A percentile compares a stretch with the other conserved stretches of the same genome.
Evolutionary conservation across 2,113 vertebrate species (phyloP).

Genomic region (Nannospalax galili): DNA sequence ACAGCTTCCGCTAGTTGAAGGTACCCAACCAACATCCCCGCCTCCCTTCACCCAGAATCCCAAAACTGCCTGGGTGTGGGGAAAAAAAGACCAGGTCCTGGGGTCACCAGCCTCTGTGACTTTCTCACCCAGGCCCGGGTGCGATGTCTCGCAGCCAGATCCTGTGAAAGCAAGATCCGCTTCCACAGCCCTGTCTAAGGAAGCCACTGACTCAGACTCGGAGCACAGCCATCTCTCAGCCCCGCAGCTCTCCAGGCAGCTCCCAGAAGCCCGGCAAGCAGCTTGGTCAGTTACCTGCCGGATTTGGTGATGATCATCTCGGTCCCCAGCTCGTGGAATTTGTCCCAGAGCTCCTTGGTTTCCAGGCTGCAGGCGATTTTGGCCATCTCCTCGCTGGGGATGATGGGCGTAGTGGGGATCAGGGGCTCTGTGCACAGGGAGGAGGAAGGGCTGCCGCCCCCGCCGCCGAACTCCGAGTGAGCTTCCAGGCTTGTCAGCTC

Average conservation of each 20-base stretch:
- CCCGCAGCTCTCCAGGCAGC: background rate
- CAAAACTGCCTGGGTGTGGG: too few relatives aligned
- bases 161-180: background rate
- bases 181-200: background rate
- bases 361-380: conserved; percentile 98
- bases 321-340: conserved; percentile 98
- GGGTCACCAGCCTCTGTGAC: background rate
- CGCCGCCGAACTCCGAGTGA: conserved; percentile 88
- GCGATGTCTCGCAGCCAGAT: background rate
- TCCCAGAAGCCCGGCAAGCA: too few relatives aligned
- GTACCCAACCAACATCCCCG: fast-evolving
- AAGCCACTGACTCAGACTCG: background rate
- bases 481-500: conserved; percentile 92
- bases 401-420: conserved; percentile 94
- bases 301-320: conserved; percentile 99
- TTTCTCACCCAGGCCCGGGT: background rate
- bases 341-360: conserved; percentile 99
- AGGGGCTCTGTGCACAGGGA: conserved; percentile 95
- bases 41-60: background rate
- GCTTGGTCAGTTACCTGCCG: conserved; percentile 90
- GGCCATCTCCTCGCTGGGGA: conserved; percentile 98
- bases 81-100: background rate
- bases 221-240: background rate
- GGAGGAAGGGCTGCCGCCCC: conserved; percentile 86
- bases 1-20: background rate